Evolutionary conservation across 2,797 vertebrate genomes (phyloP), one percentile per base, ranked within the genome.

Genomic region (Prunella strophiata): DNA sequence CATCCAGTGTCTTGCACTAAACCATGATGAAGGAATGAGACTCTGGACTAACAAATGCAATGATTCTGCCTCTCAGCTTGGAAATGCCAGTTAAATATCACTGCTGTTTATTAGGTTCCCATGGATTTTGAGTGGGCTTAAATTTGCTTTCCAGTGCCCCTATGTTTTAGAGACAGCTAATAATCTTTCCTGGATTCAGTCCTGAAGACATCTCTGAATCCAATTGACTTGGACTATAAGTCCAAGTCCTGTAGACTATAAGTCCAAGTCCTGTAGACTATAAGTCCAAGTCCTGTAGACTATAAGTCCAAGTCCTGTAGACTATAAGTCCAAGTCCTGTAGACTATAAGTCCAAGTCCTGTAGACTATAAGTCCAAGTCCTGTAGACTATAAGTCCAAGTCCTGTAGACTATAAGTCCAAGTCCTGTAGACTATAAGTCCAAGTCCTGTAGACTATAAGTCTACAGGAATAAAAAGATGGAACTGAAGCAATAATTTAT

Each of bases 11-110:
- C 50, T 47, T 88, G 51, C 27, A 20, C 14, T 84, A 40, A 81
- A 78, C 45, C 43, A 21, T 16, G 10, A 65, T 58, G 82, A 89
- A 72, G 54, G 58, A 91, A 76, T 78, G 55, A 84, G 54, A 91
- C 50, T 85, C 13, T 86, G 83, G 66, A 68, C 38, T 86, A 91
- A 90, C 32, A 88, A 85, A 93, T 48, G 43, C 47, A 88, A 32
- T 84, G 38, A 55, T 88, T 89, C 76, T 94, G 73, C 54, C 73
- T 91, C 70, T 78, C 70, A 91, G 75, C 82, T 93, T 85, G 89
- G 76, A 94, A 95, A 96, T 91, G 79, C 87, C 88, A 85, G 58
- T 90, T 95, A 94, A 96, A 94, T 93, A 94, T 78, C 42, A 27
- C 73, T 84, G 73, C 14, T 94, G 62, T 88, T 95, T 93, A 73